A percentile compares a stretch with the other conserved stretches of the same genome.
Conservation (phyloP, 2,797 vertebrate genomes). For the Botia almorhae region DNA sequence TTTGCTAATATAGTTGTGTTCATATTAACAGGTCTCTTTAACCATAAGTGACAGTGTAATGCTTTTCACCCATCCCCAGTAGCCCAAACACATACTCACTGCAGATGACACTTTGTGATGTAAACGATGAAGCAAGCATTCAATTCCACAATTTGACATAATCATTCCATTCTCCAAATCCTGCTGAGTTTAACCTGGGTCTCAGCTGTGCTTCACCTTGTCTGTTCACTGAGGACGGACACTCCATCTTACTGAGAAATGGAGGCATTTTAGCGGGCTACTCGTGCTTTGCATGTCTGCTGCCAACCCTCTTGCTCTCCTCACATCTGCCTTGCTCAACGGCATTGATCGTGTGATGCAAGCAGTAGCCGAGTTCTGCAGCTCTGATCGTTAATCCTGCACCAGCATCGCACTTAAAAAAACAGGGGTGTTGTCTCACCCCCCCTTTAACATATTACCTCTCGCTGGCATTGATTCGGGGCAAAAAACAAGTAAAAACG, state of each 20-base stretch:
- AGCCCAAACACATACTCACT: not conserved
- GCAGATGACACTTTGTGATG: not conserved
- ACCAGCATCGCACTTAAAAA: conserved; percentile 61
- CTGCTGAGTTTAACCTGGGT: conserved; percentile 68
- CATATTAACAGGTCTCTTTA: not conserved
- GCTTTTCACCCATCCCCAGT: not conserved
- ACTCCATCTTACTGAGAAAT: conserved; percentile 78
- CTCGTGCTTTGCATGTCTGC: conserved; percentile 52
- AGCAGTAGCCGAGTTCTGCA: conserved; percentile 70
- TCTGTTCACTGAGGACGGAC: conserved; percentile 68
- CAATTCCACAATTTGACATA: conserved; percentile 74
- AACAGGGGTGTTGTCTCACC: conserved; percentile 13
- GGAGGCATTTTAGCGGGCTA: conserved; percentile 61
- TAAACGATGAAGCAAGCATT: too few species aligned
- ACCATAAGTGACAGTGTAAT: not conserved
- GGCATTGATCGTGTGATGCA: conserved; percentile 75
- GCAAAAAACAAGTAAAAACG: not conserved
- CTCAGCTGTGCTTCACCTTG: conserved; percentile 73
- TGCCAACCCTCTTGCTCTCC: conserved; percentile 49
- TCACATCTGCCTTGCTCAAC: conserved; percentile 65
- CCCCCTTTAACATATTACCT: conserved; percentile 30
- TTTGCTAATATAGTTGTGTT: not conserved
- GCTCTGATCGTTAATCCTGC: conserved; percentile 72
- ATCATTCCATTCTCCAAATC: conserved; percentile 74
- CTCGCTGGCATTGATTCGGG: conserved; percentile 23